A percentile compares a stretch with the other conserved stretches of the same genome.
These are phyloP conservation scores for Proteles cristata DNA, from an alignment of 2,113 vertebrate species.

Conservation along the genomic window DNA sequence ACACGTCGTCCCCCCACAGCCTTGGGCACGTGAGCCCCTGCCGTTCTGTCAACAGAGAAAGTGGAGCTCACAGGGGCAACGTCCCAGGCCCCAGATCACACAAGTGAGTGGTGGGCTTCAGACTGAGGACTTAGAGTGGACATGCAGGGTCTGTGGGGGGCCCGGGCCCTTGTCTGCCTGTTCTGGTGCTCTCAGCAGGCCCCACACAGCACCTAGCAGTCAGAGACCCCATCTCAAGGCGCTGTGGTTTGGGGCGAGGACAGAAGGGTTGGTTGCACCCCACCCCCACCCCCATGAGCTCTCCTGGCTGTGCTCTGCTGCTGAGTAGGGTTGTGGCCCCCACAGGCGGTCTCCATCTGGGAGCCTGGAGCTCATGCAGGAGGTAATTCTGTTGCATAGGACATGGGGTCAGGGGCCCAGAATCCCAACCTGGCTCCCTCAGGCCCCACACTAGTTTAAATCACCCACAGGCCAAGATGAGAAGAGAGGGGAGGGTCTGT, in stretches of 20 bases:
- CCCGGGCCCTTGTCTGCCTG: background rate
- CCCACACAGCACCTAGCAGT: background rate
- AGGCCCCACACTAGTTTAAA: background rate
- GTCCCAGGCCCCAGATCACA: too few relatives aligned
- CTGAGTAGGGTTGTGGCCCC: background rate
- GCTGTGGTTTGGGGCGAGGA: too few relatives aligned
- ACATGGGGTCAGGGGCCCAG: background rate
- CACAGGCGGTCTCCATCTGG: rapidly evolving
- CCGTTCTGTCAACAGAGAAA: background rate
- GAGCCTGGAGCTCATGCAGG: background rate
- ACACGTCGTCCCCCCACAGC: background rate
- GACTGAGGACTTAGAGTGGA: rapidly evolving
- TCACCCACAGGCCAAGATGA: background rate
- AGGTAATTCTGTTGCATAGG: background rate
- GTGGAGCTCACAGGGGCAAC: background rate
- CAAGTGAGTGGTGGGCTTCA: rapidly evolving
- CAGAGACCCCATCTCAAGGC: background rate
- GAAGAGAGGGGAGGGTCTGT: background rate
- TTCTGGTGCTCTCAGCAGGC: too few relatives aligned
- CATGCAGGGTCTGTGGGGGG: background rate
- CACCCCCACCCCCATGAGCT: background rate
- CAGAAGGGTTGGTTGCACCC: too few relatives aligned
- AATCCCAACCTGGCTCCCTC: background rate
- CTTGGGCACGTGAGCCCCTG: rapidly evolving
- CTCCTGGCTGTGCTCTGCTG: background rate